phyloP scores from a whole-genome alignment of 2,888 invertebrate genomes.

The Flexamia atlantica region DNA sequence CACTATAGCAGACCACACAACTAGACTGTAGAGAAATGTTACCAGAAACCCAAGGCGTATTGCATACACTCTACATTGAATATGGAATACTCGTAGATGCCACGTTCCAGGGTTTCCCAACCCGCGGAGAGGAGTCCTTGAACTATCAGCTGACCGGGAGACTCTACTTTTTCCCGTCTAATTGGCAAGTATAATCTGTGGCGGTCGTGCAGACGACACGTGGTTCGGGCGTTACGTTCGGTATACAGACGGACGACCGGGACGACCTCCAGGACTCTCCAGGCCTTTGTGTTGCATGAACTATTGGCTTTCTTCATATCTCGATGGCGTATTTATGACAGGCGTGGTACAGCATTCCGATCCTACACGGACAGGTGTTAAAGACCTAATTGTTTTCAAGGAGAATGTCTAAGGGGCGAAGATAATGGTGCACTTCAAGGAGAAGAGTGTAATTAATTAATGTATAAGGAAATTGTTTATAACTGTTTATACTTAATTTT shows the following conservation, averaged over 20 bases:
- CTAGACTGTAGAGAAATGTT: too few relatives aligned
- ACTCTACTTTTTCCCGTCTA: slow-evolving; percentile 17
- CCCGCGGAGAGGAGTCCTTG: slow-evolving; percentile 39
- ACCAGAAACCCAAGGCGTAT: too few relatives aligned
- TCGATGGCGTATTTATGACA: slow-evolving; percentile 12
- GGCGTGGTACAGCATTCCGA: slow-evolving; percentile 7
- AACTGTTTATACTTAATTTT: too few relatives aligned
- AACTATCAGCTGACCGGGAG: slow-evolving; percentile 48
- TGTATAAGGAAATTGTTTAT: too few relatives aligned
- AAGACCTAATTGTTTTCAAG: not conserved
- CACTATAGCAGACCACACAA: too few relatives aligned
- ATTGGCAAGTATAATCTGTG: slow-evolving; percentile 52
- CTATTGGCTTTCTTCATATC: slow-evolving; percentile 18
- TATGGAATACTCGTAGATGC: not conserved
- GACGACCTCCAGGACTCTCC: not conserved
- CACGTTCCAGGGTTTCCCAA: slow-evolving; percentile 27
- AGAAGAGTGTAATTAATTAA: too few relatives aligned
- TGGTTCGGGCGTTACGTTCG: not conserved
- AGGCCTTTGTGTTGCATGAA: not conserved
- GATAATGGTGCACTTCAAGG: too few relatives aligned
- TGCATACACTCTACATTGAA: too few relatives aligned
- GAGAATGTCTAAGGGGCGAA: too few relatives aligned
- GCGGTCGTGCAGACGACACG: slow-evolving; percentile 39
- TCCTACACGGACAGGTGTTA: slow-evolving; percentile 15
- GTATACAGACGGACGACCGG: not conserved